phyloP scores from a whole-genome alignment of 2,888 invertebrate species.

The Stegana nigrithorax region DNA sequence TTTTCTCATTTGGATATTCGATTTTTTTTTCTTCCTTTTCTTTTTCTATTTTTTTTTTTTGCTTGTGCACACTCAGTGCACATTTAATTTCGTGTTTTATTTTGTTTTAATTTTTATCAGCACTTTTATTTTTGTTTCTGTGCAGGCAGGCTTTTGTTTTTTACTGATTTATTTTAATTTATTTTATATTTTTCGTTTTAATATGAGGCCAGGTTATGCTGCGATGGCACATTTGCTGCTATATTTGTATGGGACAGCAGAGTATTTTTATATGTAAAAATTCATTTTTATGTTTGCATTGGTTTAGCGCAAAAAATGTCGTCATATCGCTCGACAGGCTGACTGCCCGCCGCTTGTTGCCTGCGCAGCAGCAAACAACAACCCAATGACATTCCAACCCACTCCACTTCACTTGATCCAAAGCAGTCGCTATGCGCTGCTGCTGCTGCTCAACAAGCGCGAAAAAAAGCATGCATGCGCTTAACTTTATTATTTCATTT shows the following conservation, averaged over 20 bases:
- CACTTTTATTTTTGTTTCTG: not conserved
- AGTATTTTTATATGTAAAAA: too few relatives aligned
- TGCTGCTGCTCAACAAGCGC: constrained; percentile 25
- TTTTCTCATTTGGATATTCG: constrained; percentile 1
- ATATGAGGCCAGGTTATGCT: constrained; percentile 6
- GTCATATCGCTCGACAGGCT: too few relatives aligned
- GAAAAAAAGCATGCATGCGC: constrained; percentile 43
- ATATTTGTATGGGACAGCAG: not conserved
- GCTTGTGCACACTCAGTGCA: too few relatives aligned
- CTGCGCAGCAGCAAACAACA: too few relatives aligned
- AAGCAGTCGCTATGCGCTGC: not conserved
- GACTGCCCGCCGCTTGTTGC: too few relatives aligned
- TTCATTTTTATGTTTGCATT: too few relatives aligned
- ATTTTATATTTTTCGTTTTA: constrained; percentile 1
- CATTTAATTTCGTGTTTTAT: constrained; percentile 8
- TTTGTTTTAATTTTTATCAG: not conserved
- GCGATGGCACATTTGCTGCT: not conserved
- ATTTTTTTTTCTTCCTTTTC: constrained; percentile 45
- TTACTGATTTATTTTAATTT: not conserved
- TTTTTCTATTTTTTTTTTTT: constrained; percentile 17
- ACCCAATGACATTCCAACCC: not conserved
- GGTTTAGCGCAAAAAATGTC: too few relatives aligned
- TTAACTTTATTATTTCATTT: constrained; percentile 61
- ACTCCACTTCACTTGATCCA: not conserved
- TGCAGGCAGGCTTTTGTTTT: not conserved